Conservation (phyloP, 2,797 vertebrate species). For the Gambusia yucatana region DNA sequence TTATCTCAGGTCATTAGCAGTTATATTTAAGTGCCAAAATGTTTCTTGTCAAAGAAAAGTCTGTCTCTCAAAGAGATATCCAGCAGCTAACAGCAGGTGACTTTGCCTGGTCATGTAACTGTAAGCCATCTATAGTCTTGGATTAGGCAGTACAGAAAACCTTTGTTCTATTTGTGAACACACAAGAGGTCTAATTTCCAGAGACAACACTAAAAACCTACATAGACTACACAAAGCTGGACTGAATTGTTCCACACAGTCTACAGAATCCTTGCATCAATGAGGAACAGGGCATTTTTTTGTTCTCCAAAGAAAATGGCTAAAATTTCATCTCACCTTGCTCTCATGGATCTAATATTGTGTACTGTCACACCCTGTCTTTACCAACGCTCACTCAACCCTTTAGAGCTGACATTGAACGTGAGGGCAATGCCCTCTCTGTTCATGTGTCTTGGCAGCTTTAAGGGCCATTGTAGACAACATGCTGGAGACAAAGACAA, state of each 20-base stretch:
- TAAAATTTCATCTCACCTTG: background rate
- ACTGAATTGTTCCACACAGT: background rate
- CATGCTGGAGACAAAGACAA: constrained; percentile 65
- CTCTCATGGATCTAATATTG: background rate
- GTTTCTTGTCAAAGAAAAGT: background rate
- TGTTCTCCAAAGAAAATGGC: background rate
- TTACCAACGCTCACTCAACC: constrained; percentile 49
- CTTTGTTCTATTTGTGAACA: background rate
- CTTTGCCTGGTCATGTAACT: background rate
- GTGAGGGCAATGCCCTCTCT: constrained; percentile 30
- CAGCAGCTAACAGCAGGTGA: background rate
- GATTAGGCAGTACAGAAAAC: background rate
- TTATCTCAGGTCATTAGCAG: background rate
- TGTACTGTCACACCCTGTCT: background rate
- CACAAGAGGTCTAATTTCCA: background rate
- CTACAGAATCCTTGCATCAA: background rate
- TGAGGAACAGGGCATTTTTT: background rate
- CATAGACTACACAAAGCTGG: background rate
- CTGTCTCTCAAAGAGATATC: background rate
- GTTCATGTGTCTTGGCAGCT: constrained; percentile 30
- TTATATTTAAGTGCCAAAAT: background rate
- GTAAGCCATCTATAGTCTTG: background rate
- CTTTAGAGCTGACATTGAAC: constrained; percentile 51
- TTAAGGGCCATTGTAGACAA: constrained; percentile 59
- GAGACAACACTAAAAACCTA: background rate